Conservation (phyloP, 2,888 invertebrate genomes). For the Aspidapion aeneum region DNA sequence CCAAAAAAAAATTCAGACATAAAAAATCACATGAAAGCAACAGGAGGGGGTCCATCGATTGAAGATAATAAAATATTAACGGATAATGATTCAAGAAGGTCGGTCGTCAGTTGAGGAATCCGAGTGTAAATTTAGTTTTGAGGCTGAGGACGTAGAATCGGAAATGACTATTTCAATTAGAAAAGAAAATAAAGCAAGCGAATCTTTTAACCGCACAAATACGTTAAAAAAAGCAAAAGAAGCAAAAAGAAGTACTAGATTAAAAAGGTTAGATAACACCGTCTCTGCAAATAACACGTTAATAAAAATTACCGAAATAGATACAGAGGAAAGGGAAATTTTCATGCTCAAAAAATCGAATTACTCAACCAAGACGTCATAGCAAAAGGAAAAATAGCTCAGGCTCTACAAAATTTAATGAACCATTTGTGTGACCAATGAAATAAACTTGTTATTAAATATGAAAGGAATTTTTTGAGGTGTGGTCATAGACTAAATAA, state of each 20-base stretch:
- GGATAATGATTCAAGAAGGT: not conserved
- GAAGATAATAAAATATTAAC: not conserved
- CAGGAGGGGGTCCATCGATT: not conserved
- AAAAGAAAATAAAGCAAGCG: not conserved
- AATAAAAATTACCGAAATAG: not conserved
- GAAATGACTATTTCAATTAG: not conserved
- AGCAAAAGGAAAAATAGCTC: not conserved
- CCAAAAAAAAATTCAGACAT: not conserved
- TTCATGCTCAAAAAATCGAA: not conserved
- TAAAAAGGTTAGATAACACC: not conserved
- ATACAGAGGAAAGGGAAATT: not conserved
- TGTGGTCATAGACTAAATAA: too few species aligned
- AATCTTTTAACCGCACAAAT: not conserved
- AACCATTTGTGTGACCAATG: not conserved
- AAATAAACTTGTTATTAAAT: not conserved
- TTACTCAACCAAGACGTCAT: not conserved
- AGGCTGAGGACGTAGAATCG: not conserved
- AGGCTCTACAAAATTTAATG: not conserved
- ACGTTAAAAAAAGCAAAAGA: not conserved
- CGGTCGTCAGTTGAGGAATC: not conserved
- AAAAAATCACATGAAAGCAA: not conserved
- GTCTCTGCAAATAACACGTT: not conserved
- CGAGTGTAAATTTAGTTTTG: not conserved
- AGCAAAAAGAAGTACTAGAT: not conserved
- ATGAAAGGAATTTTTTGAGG: too few species aligned